A percentile compares a stretch with the other conserved stretches of the same genome.
Evolutionary conservation across 2,888 invertebrate species (phyloP).

Genomic region (Parnassius smintheus): DNA sequence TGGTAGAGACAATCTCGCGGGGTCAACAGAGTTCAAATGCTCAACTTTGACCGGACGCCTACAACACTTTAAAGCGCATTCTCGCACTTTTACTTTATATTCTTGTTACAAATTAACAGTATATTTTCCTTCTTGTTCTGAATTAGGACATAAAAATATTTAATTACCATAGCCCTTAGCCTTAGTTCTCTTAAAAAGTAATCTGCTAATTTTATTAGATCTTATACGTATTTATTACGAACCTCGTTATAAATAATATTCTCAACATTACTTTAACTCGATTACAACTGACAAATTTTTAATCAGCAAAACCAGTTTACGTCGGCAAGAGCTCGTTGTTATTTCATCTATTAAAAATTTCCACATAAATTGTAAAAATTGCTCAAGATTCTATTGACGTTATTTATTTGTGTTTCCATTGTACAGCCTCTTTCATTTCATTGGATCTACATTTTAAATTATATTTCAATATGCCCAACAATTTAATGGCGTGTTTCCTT

Average conservation of each 20-base stretch:
- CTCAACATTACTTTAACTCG: slow-evolving; percentile 41
- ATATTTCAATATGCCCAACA: slow-evolving; percentile 2
- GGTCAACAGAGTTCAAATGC: slow-evolving; percentile 67
- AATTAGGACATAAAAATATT: too few relatives aligned
- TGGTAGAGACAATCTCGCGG: slow-evolving; percentile 44
- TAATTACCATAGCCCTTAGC: too few relatives aligned
- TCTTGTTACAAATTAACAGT: slow-evolving; percentile 18
- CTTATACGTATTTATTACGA: slow-evolving; percentile 1
- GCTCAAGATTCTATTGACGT: slow-evolving; percentile 1
- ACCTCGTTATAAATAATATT: slow-evolving; percentile 34
- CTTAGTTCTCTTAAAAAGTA: not conserved
- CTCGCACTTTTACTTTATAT: slow-evolving; percentile 36
- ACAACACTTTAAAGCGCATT: slow-evolving; percentile 35
- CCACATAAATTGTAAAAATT: slow-evolving; percentile 3
- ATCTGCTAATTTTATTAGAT: not conserved
- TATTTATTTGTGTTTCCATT: slow-evolving; percentile 4
- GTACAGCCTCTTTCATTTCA: not conserved
- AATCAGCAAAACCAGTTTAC: slow-evolving; percentile 20
- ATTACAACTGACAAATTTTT: slow-evolving; percentile 38
- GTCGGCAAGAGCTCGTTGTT: not conserved
- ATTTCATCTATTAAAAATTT: slow-evolving; percentile 10
- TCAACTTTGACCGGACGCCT: slow-evolving; percentile 67
- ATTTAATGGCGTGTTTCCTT: slow-evolving; percentile 15
- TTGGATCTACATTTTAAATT: too few relatives aligned
- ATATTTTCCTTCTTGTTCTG: too few relatives aligned